Conservation (phyloP, 2,888 invertebrate species). For the Mythimna pallens region DNA sequence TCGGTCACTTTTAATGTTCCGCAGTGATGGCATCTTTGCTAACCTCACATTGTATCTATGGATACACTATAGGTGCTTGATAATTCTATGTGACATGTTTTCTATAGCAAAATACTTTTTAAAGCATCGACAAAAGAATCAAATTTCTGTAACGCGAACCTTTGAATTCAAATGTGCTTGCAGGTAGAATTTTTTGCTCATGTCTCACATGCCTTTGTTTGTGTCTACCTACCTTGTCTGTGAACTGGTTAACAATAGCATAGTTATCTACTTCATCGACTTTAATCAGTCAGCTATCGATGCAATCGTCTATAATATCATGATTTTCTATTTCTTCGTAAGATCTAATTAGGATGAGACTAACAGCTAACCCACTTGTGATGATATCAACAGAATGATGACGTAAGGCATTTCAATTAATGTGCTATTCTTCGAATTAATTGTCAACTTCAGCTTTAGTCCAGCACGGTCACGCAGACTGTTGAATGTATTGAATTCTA, state of each 20-base stretch:
- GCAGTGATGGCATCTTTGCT: slow-evolving; percentile 73
- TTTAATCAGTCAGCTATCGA: slow-evolving; percentile 65
- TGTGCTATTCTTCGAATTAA: slow-evolving; percentile 71
- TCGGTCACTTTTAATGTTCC: slow-evolving; percentile 79
- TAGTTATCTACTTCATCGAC: slow-evolving; percentile 60
- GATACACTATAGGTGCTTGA: slow-evolving; percentile 54
- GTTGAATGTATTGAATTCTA: slow-evolving; percentile 77
- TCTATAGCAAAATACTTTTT: slow-evolving; percentile 68
- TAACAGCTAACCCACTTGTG: slow-evolving; percentile 56
- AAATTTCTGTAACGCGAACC: slow-evolving; percentile 63
- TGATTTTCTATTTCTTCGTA: slow-evolving; percentile 57
- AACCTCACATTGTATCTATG: slow-evolving; percentile 69
- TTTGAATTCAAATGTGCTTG: slow-evolving; percentile 68
- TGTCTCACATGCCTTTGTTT: slow-evolving; percentile 76
- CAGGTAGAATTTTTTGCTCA: slow-evolving; percentile 80
- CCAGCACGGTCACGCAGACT: slow-evolving; percentile 73
- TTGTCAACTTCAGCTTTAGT: slow-evolving; percentile 74
- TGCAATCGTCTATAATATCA: slow-evolving; percentile 48
- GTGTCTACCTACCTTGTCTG: slow-evolving; percentile 69
- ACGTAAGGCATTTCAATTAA: slow-evolving; percentile 66
- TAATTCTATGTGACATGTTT: slow-evolving; percentile 58
- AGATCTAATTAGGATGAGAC: slow-evolving; percentile 54
- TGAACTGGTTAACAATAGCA: slow-evolving; percentile 72
- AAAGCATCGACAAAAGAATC: slow-evolving; percentile 65
- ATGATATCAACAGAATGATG: slow-evolving; percentile 58